These are phyloP conservation scores for Macropis europaea DNA, from an alignment of 2,888 invertebrate species.

Conservation along the genomic window DNA sequence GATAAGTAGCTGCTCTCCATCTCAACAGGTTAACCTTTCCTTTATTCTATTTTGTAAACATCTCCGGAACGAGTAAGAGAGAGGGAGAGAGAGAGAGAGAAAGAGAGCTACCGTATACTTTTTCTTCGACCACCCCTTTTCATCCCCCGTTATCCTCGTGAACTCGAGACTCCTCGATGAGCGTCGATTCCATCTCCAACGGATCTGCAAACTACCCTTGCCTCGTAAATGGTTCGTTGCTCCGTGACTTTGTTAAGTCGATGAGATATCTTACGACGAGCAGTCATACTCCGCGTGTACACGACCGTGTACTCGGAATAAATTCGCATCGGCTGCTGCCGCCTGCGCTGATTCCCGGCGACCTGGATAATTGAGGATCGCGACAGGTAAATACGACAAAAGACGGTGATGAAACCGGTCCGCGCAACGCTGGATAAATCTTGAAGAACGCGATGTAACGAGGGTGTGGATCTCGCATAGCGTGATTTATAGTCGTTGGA, in stretches of 20 bases:
- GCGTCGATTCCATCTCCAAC: slow-evolving; percentile 25
- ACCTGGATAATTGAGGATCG: slow-evolving; percentile 53
- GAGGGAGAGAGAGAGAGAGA: too few relatives aligned
- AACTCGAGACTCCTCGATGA: slow-evolving; percentile 14
- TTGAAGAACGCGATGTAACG: too few relatives aligned
- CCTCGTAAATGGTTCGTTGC: slow-evolving; percentile 52
- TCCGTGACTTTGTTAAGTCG: slow-evolving; percentile 53
- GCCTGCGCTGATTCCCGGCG: slow-evolving; percentile 48
- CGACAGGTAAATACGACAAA: slow-evolving; percentile 42
- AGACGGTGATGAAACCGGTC: neutral
- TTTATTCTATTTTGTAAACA: slow-evolving; percentile 42
- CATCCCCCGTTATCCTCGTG: neutral
- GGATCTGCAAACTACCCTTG: slow-evolving; percentile 25
- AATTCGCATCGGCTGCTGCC: slow-evolving; percentile 42
- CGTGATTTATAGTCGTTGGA: too few relatives aligned
- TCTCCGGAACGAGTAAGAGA: too few relatives aligned
- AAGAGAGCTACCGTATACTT: slow-evolving; percentile 22
- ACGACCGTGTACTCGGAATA: slow-evolving; percentile 30
- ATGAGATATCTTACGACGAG: slow-evolving; percentile 31
- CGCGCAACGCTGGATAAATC: slow-evolving; percentile 14
- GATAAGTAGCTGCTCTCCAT: slow-evolving; percentile 44
- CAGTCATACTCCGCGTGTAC: slow-evolving; percentile 6
- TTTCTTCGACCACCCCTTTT: slow-evolving; percentile 1
- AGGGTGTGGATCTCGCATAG: too few relatives aligned
- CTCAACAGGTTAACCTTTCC: slow-evolving; percentile 50